These are phyloP conservation scores for Ligdia adustata DNA, from an alignment of 2,888 invertebrate genomes.

Conservation along the genomic window DNA sequence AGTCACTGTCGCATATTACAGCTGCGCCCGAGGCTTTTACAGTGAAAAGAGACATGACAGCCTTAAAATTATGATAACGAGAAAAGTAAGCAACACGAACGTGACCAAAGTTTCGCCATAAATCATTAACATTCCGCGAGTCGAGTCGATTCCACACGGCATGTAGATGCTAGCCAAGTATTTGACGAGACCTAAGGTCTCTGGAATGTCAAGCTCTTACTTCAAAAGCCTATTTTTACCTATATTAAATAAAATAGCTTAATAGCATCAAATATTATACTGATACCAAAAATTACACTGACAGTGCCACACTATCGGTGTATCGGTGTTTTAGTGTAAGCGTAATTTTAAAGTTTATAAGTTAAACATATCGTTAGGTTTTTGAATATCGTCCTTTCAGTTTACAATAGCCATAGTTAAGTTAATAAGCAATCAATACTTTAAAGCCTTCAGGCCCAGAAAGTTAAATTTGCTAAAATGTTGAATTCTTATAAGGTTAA, in stretches of 20 bases:
- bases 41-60: slow-evolving; percentile 52
- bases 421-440: too few species aligned
- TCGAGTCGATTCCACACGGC: slow-evolving; percentile 27
- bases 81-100: slow-evolving; percentile 59
- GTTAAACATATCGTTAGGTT: too few species aligned
- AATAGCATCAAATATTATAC: neutral
- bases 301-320: too few species aligned
- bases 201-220: neutral
- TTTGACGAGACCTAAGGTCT: neutral
- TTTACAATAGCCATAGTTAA: too few species aligned
- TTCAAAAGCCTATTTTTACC: neutral
- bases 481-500: too few species aligned
- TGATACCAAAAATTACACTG: too few species aligned
- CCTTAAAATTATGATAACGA: slow-evolving; percentile 66
- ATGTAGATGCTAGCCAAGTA: slow-evolving; percentile 14
- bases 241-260: neutral
- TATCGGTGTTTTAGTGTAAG: too few species aligned
- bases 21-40: slow-evolving; percentile 10
- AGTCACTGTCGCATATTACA: slow-evolving; percentile 1
- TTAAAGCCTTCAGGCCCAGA: too few species aligned
- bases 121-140: slow-evolving; percentile 56
- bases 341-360: too few species aligned
- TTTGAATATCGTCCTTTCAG: too few species aligned
- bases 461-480: too few species aligned
- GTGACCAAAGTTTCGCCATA: slow-evolving; percentile 55